Conservation (phyloP, 2,797 vertebrate species). For the Anabas testudineus region DNA sequence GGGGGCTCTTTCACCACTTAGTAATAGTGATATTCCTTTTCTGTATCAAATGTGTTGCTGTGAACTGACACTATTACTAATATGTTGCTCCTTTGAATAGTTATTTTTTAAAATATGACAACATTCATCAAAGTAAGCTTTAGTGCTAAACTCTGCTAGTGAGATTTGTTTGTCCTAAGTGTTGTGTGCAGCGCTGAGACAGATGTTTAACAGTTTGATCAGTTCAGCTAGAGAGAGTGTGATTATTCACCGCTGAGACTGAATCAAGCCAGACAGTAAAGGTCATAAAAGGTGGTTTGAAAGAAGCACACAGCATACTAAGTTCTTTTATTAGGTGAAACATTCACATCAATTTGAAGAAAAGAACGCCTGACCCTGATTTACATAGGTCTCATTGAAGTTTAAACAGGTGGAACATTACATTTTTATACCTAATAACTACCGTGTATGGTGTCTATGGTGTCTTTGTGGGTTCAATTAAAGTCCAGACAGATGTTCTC, state of each 20-base stretch:
- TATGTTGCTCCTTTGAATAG: neutral
- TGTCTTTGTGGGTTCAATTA: neutral
- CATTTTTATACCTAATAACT: neutral
- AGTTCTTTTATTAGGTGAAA: neutral
- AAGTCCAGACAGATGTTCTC: neutral
- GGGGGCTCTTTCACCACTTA: constrained; percentile 56
- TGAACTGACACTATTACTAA: too few relatives aligned
- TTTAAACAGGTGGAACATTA: neutral
- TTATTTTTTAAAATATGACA: neutral
- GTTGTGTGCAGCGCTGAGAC: neutral
- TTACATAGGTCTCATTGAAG: neutral
- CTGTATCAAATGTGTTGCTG: neutral
- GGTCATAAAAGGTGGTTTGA: neutral
- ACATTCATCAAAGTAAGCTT: neutral
- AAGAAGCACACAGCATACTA: neutral
- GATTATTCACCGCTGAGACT: neutral
- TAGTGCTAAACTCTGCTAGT: neutral
- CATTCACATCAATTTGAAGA: neutral
- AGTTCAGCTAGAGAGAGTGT: neutral
- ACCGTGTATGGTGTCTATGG: neutral
- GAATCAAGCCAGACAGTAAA: neutral
- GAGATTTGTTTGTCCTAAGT: neutral
- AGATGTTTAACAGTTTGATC: neutral
- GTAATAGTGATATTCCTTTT: neutral
- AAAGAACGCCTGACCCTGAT: neutral